These are phyloP conservation scores for Cyclopterus lumpus DNA, from an alignment of 2,797 vertebrate species.

Conservation along the genomic window DNA sequence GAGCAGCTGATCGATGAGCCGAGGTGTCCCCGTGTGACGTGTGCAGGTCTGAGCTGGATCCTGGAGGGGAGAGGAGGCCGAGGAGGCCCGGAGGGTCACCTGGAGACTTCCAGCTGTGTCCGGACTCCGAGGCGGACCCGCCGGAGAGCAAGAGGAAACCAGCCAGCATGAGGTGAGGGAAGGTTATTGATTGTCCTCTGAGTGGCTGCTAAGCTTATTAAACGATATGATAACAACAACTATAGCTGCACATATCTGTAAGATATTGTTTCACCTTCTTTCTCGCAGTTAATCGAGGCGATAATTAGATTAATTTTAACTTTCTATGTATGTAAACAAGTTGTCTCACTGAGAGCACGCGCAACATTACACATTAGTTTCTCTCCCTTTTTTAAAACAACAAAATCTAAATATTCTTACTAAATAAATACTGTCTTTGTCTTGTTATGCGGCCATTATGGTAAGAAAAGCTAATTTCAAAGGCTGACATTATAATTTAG, in stretches of 20 bases:
- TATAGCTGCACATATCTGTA: not conserved
- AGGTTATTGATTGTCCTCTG: not conserved
- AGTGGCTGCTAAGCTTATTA: not conserved
- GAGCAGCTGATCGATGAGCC: not conserved
- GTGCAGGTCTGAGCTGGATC: slow-evolving; percentile 71
- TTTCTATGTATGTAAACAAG: not conserved
- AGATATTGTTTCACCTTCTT: not conserved
- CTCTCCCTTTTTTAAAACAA: not conserved
- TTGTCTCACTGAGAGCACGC: not conserved
- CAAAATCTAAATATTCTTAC: not conserved
- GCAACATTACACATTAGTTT: not conserved
- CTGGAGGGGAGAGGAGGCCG: slow-evolving; percentile 68
- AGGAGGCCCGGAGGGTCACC: slow-evolving; percentile 61
- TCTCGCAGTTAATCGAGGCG: not conserved
- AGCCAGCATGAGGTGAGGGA: slow-evolving; percentile 63
- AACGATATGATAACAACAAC: not conserved
- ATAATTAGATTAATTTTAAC: too few relatives aligned
- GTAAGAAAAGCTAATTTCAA: not conserved
- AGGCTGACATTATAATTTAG: not conserved
- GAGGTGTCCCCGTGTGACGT: not conserved
- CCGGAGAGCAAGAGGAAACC: slow-evolving; percentile 72
- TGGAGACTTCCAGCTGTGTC: slow-evolving; percentile 54
- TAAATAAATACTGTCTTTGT: not conserved
- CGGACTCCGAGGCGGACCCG: slow-evolving; percentile 65
- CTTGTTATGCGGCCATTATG: not conserved